A percentile compares a stretch with the other conserved stretches of the same genome.
Conservation (phyloP, 2,797 vertebrate genomes). For the Acanthurus lineatus region DNA sequence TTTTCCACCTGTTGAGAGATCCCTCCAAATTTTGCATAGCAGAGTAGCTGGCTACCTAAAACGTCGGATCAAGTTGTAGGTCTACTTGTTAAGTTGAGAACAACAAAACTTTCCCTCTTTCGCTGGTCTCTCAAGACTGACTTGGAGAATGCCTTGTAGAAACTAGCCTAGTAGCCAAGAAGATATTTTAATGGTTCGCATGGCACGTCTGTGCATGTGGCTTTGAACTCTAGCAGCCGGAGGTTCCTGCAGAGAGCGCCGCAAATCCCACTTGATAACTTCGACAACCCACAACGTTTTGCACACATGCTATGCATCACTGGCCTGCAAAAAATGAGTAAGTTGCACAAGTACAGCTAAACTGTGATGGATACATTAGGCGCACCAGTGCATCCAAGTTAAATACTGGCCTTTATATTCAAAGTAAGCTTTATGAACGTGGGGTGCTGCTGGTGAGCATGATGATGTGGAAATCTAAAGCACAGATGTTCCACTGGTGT, state of each 20-base stretch:
- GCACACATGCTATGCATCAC: slow-evolving; percentile 86
- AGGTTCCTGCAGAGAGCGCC: slow-evolving; percentile 96
- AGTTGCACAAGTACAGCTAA: slow-evolving; percentile 56
- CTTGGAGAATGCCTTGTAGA: slow-evolving; percentile 91
- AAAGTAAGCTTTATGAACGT: slow-evolving; percentile 47
- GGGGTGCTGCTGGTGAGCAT: slow-evolving; percentile 43
- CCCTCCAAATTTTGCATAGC: slow-evolving; percentile 76
- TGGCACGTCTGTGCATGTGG: slow-evolving; percentile 96
- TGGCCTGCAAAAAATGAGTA: slow-evolving; percentile 68
- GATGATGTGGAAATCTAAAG: slow-evolving; percentile 66
- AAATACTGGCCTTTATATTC: slow-evolving; percentile 50
- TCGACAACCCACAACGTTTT: slow-evolving; percentile 95
- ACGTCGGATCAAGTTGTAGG: slow-evolving; percentile 51
- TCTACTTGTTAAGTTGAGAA: slow-evolving; percentile 69
- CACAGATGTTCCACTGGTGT: slow-evolving; percentile 65
- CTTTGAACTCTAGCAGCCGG: slow-evolving; percentile 97
- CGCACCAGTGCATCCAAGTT: slow-evolving; percentile 41
- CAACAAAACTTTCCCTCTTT: slow-evolving; percentile 66
- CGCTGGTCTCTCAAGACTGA: slow-evolving; percentile 87
- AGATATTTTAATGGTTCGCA: slow-evolving; percentile 97
- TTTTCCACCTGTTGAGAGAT: slow-evolving; percentile 92
- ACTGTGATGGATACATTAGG: slow-evolving; percentile 61
- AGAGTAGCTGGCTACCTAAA: slow-evolving; percentile 40
- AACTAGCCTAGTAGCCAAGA: slow-evolving; percentile 91
- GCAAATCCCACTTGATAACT: slow-evolving; percentile 99